A percentile compares a stretch with the other conserved stretches of the same genome.
Conservation (phyloP, 2,888 invertebrate genomes). For the Lymantria monacha region DNA sequence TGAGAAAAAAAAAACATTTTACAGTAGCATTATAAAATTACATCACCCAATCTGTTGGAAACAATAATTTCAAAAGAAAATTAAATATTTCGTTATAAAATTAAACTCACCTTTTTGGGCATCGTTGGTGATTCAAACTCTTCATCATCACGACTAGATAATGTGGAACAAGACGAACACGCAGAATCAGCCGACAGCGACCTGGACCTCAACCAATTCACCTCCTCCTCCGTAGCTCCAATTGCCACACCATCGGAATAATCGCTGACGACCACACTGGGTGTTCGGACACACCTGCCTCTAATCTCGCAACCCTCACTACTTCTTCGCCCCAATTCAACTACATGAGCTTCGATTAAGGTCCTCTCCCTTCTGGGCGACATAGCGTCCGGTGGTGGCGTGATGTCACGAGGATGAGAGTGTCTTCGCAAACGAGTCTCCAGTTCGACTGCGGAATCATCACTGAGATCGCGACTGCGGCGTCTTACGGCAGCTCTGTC, state of each 20-base stretch:
- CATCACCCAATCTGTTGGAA: too few species aligned
- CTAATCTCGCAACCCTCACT: constrained; percentile 75
- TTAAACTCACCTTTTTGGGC: constrained; percentile 73
- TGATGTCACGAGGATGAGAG: constrained; percentile 67
- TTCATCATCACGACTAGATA: constrained; percentile 88
- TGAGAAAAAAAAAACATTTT: too few species aligned
- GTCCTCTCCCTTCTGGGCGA: constrained; percentile 69
- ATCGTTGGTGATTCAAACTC: constrained; percentile 73
- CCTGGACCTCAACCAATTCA: constrained; percentile 70
- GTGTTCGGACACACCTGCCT: constrained; percentile 87
- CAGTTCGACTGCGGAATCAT: constrained; percentile 81
- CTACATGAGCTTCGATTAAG: constrained; percentile 79
- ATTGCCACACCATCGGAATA: constrained; percentile 87
- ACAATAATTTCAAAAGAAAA: too few species aligned
- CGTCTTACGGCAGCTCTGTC: constrained; percentile 72
- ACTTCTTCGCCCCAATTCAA: constrained; percentile 78
- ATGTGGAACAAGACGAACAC: constrained; percentile 88
- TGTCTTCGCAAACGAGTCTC: constrained; percentile 73
- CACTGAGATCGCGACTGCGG: constrained; percentile 72
- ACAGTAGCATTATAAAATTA: too few species aligned
- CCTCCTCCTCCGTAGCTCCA: constrained; percentile 72
- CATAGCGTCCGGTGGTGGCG: constrained; percentile 67
- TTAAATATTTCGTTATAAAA: too few species aligned
- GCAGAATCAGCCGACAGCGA: constrained; percentile 86
- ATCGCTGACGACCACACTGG: constrained; percentile 93